phyloP scores from a whole-genome alignment of 2,797 vertebrate species.

The Hirundo rustica region DNA sequence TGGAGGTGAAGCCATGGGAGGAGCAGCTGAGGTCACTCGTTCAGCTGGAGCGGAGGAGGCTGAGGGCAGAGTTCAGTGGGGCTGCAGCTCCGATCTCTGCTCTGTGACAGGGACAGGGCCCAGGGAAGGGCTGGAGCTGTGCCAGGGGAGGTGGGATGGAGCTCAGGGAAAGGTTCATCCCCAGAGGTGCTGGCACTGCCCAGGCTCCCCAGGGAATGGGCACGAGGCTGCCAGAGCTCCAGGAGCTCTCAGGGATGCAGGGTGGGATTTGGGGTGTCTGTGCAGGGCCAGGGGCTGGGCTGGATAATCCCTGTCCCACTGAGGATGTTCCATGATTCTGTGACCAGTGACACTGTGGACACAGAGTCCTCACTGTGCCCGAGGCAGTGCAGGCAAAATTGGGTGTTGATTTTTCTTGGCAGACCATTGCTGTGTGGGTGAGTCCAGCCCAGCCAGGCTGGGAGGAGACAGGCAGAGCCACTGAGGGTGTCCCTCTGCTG shows the following conservation, averaged over 20 bases:
- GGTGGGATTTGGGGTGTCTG: not conserved
- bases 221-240: not conserved
- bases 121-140: not conserved
- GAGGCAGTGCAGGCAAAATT: not conserved
- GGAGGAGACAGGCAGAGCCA: not conserved
- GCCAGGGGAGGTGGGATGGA: fast-evolving
- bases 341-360: not conserved
- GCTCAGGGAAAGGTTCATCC: fast-evolving
- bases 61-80: not conserved
- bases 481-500: not conserved
- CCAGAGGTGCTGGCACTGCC: not conserved
- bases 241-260: too few species aligned
- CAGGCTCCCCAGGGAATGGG: not conserved
- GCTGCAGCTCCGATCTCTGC: not conserved
- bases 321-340: not conserved
- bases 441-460: not conserved
- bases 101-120: not conserved
- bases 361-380: not conserved
- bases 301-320: not conserved
- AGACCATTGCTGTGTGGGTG: not conserved
- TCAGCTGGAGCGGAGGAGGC: not conserved
- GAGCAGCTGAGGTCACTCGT: not conserved
- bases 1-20: not conserved
- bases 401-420: not conserved
- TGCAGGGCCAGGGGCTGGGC: fast-evolving